A percentile compares a stretch with the other conserved stretches of the same genome.
Evolutionary conservation across 2,888 invertebrate species (phyloP).

Genomic region (Pyrochroa serraticornis): DNA sequence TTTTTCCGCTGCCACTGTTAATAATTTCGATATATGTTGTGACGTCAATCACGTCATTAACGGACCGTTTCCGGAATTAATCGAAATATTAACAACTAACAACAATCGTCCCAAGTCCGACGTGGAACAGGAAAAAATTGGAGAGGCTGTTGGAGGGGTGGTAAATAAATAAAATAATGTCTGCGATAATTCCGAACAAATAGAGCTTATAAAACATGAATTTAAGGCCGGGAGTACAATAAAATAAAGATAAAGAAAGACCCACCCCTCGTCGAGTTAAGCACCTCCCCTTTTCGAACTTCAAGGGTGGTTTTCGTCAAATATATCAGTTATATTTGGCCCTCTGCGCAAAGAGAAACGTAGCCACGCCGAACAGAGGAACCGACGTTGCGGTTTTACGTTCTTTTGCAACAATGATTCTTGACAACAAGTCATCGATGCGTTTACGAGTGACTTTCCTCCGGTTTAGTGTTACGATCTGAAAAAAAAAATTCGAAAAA

Average conservation of each 20-base stretch:
- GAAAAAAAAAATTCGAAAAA: neutral
- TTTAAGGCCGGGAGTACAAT: constrained; percentile 34
- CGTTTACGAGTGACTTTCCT: too few species aligned
- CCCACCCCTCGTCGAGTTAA: constrained; percentile 36
- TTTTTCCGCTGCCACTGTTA: constrained; percentile 4
- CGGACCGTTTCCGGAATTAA: constrained; percentile 12
- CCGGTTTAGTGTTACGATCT: too few species aligned
- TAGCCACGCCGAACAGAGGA: neutral
- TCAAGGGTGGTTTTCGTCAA: constrained; percentile 50
- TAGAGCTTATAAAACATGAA: constrained; percentile 31
- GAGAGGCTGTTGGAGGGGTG: neutral
- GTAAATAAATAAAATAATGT: constrained; percentile 18
- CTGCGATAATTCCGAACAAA: constrained; percentile 20
- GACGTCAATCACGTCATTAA: constrained; percentile 1
- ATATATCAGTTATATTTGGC: constrained; percentile 45
- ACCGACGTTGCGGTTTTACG: too few species aligned
- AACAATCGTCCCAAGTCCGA: neutral
- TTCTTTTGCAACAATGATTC: constrained; percentile 24
- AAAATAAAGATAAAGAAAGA: constrained; percentile 44
- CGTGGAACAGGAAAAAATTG: neutral
- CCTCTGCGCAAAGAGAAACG: constrained; percentile 35
- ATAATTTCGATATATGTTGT: constrained; percentile 6
- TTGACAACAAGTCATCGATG: too few species aligned
- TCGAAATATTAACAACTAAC: constrained; percentile 1
- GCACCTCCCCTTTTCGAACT: constrained; percentile 47